Evolutionary conservation across 2,888 invertebrate genomes (phyloP), one percentile per base, ranked within the genome.

Genomic region (Frankliniella fusca): DNA sequence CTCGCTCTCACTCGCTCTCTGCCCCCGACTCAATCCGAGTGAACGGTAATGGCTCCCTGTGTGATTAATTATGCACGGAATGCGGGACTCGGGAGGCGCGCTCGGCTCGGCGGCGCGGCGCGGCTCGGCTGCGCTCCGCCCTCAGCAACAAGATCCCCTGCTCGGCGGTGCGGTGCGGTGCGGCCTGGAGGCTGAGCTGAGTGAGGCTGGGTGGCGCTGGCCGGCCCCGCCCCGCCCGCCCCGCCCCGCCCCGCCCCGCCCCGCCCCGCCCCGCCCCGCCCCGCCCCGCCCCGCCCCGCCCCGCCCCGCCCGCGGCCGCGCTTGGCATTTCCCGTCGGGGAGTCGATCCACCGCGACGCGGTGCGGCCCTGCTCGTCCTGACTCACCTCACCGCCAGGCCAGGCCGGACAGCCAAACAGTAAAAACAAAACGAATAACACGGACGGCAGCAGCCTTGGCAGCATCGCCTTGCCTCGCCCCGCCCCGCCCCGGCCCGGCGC

Each of bases 291-390:
- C 76, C 81, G 49, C 81, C 81, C 79, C 70, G 83, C 81, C 80
- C 83, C 82, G 27, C 84, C 83, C 81, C 83, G 83, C 82, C 81
- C 82, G 50, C 50, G 80, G 81, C 50, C 70, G n/a, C 23, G 54
- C 8, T 54, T 18, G 38, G 38, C 38, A 38, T 38, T 38, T 38
- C 38, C 38, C 38, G 38, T 38, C 38, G 38, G 38, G 38, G 38
- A 38, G 38, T 2, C 38, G 38, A 38, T 38, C 38, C 38, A 3
- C 38, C 38, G 38, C 38, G 38, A 8, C 61, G 61, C 61, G 61
- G 18, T 18, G 54, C 54, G 54, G 54, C 15, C 54, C 2, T 38
- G 38, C 38, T 5, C 38, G 38, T 38, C 38, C 38, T 38, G 38
- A 38, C 38, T 38, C 38, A 38, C 38, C 38, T 38, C 38, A 38